phyloP scores from a whole-genome alignment of 2,113 vertebrate species.

The Ondatra zibethicus region DNA sequence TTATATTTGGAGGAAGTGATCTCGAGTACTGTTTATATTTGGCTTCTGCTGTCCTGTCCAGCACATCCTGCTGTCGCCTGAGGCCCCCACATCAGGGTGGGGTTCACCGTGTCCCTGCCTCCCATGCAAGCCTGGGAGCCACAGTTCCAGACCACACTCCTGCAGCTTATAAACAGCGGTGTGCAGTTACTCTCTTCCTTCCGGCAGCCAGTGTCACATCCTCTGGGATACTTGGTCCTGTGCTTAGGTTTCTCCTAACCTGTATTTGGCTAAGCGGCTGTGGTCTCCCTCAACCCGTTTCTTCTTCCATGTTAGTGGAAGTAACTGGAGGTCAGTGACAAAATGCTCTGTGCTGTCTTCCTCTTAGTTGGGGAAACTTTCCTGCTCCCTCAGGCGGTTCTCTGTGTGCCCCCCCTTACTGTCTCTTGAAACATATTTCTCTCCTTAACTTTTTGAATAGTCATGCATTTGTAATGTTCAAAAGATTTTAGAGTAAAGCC shows the following conservation, averaged over 20 bases:
- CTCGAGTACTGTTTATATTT: neutral
- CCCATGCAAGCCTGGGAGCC: neutral
- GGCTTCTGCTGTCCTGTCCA: neutral
- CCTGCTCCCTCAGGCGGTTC: neutral
- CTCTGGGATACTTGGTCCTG: conserved; percentile 11
- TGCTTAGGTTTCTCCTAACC: neutral
- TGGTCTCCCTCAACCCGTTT: neutral
- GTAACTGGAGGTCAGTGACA: neutral
- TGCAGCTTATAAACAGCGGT: neutral
- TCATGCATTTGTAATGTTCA: neutral
- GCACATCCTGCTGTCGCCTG: neutral
- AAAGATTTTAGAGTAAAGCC: neutral
- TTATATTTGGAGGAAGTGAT: too few relatives aligned
- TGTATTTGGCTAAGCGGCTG: neutral
- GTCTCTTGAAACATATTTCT: neutral
- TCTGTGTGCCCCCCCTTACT: neutral
- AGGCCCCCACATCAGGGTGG: neutral
- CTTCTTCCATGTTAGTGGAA: neutral
- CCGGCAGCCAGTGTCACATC: neutral
- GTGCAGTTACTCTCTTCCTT: conserved; percentile 63
- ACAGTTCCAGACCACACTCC: neutral
- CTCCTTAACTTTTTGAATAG: neutral
- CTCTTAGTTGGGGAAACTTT: neutral
- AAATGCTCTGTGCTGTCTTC: neutral
- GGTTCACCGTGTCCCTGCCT: neutral